These are phyloP conservation scores for Cantharis flavilabris DNA, from an alignment of 2,888 invertebrate species.

Conservation along the genomic window DNA sequence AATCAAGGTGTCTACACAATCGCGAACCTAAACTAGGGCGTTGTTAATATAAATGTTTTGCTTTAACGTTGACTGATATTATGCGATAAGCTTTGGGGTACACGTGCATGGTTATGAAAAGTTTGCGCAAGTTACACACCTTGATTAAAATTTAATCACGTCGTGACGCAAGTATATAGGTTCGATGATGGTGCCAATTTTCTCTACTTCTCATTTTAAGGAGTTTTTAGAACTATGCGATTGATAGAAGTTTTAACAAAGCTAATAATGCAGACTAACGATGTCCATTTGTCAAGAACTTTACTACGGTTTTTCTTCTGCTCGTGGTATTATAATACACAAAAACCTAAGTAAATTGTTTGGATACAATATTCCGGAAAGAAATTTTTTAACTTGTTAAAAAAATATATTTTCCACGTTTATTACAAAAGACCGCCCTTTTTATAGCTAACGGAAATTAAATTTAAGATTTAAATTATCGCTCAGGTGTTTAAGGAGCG, in stretches of 20 bases:
- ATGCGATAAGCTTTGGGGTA: slow-evolving; percentile 12
- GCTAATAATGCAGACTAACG: slow-evolving; percentile 41
- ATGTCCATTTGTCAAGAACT: slow-evolving; percentile 41
- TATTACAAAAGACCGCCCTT: slow-evolving; percentile 13
- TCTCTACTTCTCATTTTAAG: neutral
- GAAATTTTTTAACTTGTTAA: slow-evolving; percentile 15
- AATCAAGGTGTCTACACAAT: slow-evolving; percentile 28
- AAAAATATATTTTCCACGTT: slow-evolving; percentile 14
- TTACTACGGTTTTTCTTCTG: slow-evolving; percentile 33
- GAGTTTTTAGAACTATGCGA: neutral
- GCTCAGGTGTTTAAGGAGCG: neutral
- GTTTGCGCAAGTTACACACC: slow-evolving; percentile 34
- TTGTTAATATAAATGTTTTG: slow-evolving; percentile 28
- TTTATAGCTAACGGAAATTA: slow-evolving; percentile 29
- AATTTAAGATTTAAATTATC: slow-evolving; percentile 11
- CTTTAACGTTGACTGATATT: slow-evolving; percentile 13
- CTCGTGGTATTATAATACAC: slow-evolving; percentile 15
- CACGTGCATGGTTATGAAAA: slow-evolving; percentile 24
- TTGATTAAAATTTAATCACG: neutral
- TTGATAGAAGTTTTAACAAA: slow-evolving; percentile 35
- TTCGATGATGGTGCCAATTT: neutral
- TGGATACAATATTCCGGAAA: slow-evolving; percentile 10
- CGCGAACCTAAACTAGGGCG: slow-evolving; percentile 19
- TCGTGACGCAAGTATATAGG: neutral
- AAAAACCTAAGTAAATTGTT: slow-evolving; percentile 11